Conservation (phyloP, 2,888 invertebrate species). For the Criorhina ranunculi region DNA sequence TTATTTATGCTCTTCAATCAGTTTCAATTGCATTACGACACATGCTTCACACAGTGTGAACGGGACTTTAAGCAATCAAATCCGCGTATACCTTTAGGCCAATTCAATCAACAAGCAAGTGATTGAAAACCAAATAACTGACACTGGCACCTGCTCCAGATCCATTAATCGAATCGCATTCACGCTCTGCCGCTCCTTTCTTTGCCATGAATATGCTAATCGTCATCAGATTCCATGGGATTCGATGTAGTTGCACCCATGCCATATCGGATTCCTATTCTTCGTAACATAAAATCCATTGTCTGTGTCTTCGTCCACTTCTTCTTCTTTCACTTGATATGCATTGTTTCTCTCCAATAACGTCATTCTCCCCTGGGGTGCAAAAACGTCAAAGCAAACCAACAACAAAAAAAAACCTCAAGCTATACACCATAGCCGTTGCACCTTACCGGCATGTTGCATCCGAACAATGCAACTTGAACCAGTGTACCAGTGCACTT, state of each 20-base stretch:
- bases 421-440: slow-evolving; percentile 64
- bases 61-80: not conserved
- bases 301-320: slow-evolving; percentile 15
- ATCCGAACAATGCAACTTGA: slow-evolving; percentile 38
- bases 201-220: slow-evolving; percentile 16
- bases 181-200: slow-evolving; percentile 39
- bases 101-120: slow-evolving; percentile 3
- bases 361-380: slow-evolving; percentile 24
- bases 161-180: slow-evolving; percentile 35
- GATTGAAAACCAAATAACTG: slow-evolving; percentile 26
- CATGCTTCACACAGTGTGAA: not conserved
- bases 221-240: slow-evolving; percentile 14
- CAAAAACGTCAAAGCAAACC: slow-evolving; percentile 15
- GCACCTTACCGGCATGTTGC: slow-evolving; percentile 62
- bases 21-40: too few species aligned
- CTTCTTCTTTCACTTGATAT: not conserved
- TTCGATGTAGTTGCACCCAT: slow-evolving; percentile 36
- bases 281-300: slow-evolving; percentile 43
- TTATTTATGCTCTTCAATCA: too few species aligned
- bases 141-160: slow-evolving; percentile 45
- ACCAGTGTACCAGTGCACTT: slow-evolving; percentile 57
- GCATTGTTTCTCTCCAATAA: not conserved
- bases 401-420: slow-evolving; percentile 38
- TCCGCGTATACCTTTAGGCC: not conserved
- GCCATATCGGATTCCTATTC: slow-evolving; percentile 29